Evolutionary conservation across 2,888 invertebrate species (phyloP).

Genomic region (Pseudococcus longispinus): DNA sequence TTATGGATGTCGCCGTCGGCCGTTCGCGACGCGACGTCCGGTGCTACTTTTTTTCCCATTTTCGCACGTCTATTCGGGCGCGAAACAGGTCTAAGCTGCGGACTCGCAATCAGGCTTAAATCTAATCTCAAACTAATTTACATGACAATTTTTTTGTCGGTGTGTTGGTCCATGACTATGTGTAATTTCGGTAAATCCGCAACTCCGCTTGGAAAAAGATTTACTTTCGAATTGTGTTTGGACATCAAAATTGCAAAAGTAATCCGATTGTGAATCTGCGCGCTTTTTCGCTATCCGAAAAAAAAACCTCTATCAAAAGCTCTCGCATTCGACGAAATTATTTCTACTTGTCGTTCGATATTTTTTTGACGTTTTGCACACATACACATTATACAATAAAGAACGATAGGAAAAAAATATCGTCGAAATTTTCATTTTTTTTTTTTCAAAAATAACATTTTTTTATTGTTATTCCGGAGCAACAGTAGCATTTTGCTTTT

Average conservation of each 20-base stretch:
- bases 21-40: background rate
- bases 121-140: constrained; percentile 34
- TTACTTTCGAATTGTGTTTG: constrained; percentile 23
- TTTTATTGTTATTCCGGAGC: background rate
- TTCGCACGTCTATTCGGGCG: background rate
- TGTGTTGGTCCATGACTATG: constrained; percentile 9
- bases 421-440: background rate
- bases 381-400: background rate
- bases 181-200: constrained; percentile 35
- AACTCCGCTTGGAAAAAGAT: constrained; percentile 1
- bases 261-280: constrained; percentile 32
- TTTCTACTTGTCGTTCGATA: constrained; percentile 24
- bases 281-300: background rate
- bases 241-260: constrained; percentile 43
- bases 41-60: background rate
- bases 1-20: background rate
- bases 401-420: background rate
- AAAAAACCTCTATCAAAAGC: constrained; percentile 12
- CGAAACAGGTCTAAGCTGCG: background rate
- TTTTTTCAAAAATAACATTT: background rate
- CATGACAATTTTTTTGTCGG: constrained; percentile 29
- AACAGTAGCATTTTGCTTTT: background rate
- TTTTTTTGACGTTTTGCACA: constrained; percentile 30
- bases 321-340: constrained; percentile 17
- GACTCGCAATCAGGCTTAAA: constrained; percentile 8